These are phyloP conservation scores for Drosophila arizonae DNA, from an alignment of 1,140 invertebrate genomes.

Conservation along the genomic window DNA sequence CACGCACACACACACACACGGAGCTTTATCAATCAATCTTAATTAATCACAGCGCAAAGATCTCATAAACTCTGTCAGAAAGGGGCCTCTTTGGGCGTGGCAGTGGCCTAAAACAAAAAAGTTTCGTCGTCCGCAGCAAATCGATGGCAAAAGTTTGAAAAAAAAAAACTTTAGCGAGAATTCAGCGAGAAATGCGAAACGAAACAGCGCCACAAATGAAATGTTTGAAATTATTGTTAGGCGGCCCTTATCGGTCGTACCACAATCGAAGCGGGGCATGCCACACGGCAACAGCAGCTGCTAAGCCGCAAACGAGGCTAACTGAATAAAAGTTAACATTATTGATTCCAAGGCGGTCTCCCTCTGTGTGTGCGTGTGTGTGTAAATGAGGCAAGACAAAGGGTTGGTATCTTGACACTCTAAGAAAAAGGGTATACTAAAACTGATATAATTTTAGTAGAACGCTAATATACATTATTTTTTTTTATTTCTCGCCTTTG, in stretches of 20 bases:
- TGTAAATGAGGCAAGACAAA: neutral
- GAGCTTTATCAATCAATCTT: conserved; percentile 80
- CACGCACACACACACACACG: conserved; percentile 28
- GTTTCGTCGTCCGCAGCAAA: conserved; percentile 65
- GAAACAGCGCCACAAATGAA: conserved; percentile 32
- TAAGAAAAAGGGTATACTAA: neutral
- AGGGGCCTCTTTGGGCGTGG: conserved; percentile 41
- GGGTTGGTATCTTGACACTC: neutral
- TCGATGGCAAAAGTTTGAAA: conserved; percentile 56
- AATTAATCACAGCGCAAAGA: conserved; percentile 79
- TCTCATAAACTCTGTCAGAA: conserved; percentile 56
- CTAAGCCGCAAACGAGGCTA: conserved; percentile 28
- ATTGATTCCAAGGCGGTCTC: conserved; percentile 37
- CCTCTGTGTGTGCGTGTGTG: conserved; percentile 6
- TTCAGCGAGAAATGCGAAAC: conserved; percentile 29
- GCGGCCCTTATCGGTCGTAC: conserved; percentile 33
- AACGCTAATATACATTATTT: no score
- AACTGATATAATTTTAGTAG: no score
- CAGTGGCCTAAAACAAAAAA: conserved; percentile 68
- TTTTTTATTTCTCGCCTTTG: neutral
- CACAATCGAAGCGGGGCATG: conserved; percentile 35
- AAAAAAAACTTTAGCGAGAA: conserved; percentile 13
- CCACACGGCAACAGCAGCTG: conserved; percentile 25
- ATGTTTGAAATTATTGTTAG: conserved; percentile 53
- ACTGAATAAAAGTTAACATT: conserved; percentile 43